Base-by-base conservation (phyloP, 53 echinoderm and acorn worm genomes). In the Paracentrotus lividus region DNA sequence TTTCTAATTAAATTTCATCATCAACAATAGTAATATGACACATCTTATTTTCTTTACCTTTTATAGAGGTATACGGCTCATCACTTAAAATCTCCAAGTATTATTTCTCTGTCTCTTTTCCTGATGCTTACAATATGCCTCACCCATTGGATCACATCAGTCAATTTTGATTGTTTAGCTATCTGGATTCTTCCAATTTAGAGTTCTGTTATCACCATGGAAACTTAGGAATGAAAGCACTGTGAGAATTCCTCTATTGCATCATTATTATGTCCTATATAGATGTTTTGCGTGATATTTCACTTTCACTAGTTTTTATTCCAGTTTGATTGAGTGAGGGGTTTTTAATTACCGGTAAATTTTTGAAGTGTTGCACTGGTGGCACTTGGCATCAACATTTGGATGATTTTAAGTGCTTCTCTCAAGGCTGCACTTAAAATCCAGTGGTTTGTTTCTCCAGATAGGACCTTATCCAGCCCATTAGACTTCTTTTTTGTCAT, bases 361-460 rank as follows among this genome's bases (percentile, higher is more conserved):
- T 75, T 75, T 32, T 75, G 42, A 75, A 75, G 75, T 75, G 75
- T 75, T 75, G 20, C 36, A 76, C 76, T 76, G 76, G 76, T 76
- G 76, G 76, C 42, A 18, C n/a, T n/a, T n/a, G n/a, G n/a, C n/a
- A n/a, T n/a, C n/a, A n/a, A n/a, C n/a, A n/a, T n/a, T n/a, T n/a
- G n/a, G n/a, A n/a, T n/a, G n/a, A n/a, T n/a, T n/a, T n/a, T n/a
- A n/a, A n/a, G n/a, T n/a, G n/a, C n/a, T n/a, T n/a, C n/a, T n/a
- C n/a, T n/a, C n/a, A n/a, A n/a, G n/a, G n/a, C n/a, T n/a, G n/a
- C n/a, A n/a, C n/a, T n/a, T n/a, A n/a, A n/a, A n/a, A n/a, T n/a
- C n/a, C n/a, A n/a, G n/a, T n/a, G n/a, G n/a, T n/a, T n/a, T n/a
- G n/a, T n/a, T n/a, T n/a, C n/a, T n/a, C n/a, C n/a, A n/a, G n/a